Evolutionary conservation across 1,140 invertebrate genomes (phyloP), one percentile per base, ranked within the genome.

Genomic region (Anagrus nilaparvatae): DNA sequence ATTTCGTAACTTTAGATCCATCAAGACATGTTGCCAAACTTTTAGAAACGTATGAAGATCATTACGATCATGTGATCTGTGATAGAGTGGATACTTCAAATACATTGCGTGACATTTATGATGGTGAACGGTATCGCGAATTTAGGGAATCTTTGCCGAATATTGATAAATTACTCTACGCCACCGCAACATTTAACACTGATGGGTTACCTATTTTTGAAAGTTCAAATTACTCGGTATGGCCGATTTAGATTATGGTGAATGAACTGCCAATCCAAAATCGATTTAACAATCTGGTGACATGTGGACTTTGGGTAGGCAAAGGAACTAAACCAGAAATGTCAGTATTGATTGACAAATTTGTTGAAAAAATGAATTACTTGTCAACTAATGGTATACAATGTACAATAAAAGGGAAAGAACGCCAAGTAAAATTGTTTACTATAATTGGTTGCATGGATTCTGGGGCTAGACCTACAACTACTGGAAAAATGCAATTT

Each of bases 211-310:
- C 36, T 14, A 30, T 45, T 6, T 46, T 46, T 33, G 18, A 40
- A 30, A 40, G 33, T 35, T n/a, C n/a, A n/a, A n/a, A n/a, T n/a
- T n/a, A n/a, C n/a, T n/a, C n/a, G n/a, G n/a, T n/a, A n/a, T n/a
- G 44, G 44, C 44, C 44, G 3, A 35, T 46, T 21, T 25, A 38
- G 20, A n/a, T 47, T 13, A 43, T 47, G 18, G 16, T 47, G 2
- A 47, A 47, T 37, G 45, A 47, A 39, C 20, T 42, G 17, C 45
- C 45, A 42, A 20, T 21, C 12, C 28, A 47, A 25, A 40, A 32
- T 17, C 23, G 45, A 31, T 32, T 21, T 31, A 23, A 18, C 10
- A 29, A 31, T 34, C 19, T 14, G 28, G 23, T 35, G 13, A 9
- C 29, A 19, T 46, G 23, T 24, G 38, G 14, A 9, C 24, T 44